These are phyloP conservation scores for Timema cristinae DNA, from an alignment of 2,888 invertebrate species.

Conservation along the genomic window DNA sequence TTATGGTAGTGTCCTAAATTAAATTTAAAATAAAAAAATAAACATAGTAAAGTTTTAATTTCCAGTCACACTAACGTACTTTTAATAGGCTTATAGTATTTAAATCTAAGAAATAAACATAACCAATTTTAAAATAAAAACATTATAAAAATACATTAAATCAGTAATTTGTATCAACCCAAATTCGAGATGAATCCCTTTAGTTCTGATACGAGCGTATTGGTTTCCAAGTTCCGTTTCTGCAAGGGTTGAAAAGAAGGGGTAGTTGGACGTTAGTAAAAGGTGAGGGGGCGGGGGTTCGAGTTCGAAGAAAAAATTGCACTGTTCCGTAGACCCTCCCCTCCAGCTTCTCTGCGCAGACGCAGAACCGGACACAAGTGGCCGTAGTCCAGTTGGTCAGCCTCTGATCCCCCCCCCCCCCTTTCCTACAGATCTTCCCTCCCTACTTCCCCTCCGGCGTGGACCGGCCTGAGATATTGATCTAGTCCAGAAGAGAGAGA, in stretches of 20 bases:
- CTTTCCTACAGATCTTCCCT: neutral
- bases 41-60: too few relatives aligned
- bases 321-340: neutral
- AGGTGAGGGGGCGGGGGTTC: neutral
- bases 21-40: too few relatives aligned
- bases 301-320: neutral
- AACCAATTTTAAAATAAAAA: too few relatives aligned
- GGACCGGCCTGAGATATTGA: slow-evolving; percentile 3
- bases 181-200: too few relatives aligned
- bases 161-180: too few relatives aligned
- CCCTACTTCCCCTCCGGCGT: neutral
- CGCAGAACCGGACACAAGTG: slow-evolving; percentile 9
- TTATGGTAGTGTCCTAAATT: too few relatives aligned
- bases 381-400: slow-evolving; percentile 14
- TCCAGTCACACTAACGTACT: too few relatives aligned
- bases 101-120: too few relatives aligned
- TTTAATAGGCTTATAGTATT: too few relatives aligned
- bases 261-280: neutral
- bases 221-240: slow-evolving; percentile 7
- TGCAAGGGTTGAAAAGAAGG: neutral
- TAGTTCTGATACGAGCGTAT: neutral
- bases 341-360: neutral
- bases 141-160: too few relatives aligned
- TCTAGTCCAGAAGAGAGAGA: neutral
- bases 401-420: neutral